phyloP scores from a whole-genome alignment of 2,888 invertebrate species.

The Palloptera scutellata region DNA sequence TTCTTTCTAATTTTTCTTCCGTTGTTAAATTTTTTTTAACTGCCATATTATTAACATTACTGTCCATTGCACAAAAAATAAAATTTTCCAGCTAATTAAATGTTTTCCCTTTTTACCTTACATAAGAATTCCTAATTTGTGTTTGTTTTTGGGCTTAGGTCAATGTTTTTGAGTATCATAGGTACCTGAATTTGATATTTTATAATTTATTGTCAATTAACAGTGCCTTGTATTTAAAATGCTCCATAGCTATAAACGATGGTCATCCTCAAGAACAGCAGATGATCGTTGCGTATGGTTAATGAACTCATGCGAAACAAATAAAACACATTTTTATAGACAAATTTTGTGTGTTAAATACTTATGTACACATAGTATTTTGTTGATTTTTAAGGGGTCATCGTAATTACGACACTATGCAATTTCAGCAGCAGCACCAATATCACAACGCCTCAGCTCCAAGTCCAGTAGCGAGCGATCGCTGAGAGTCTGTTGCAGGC shows the following conservation, averaged over 20 bases:
- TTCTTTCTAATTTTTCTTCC: no score
- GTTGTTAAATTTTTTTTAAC: no score
- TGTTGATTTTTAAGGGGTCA: no score
- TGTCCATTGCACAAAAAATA: no score
- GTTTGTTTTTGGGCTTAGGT: no score
- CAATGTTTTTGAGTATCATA: no score
- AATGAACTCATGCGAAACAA: conserved; percentile 22
- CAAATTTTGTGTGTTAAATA: conserved; percentile 24
- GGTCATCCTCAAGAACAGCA: conserved; percentile 23
- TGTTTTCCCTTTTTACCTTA: no score
- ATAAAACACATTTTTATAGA: conserved; percentile 25
- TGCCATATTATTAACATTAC: no score
- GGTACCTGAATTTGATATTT: no score
- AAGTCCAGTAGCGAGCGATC: no score
- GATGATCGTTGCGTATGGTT: conserved; percentile 7
- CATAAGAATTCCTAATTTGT: no score
- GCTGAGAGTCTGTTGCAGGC: not conserved
- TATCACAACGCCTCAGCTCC: not conserved
- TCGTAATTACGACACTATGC: not conserved
- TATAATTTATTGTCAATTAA: not conserved
- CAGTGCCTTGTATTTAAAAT: not conserved
- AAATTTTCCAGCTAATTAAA: no score
- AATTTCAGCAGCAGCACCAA: not conserved
- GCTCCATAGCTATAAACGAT: not conserved
- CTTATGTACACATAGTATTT: not conserved